Evolutionary conservation across 2,113 vertebrate genomes (phyloP), one percentile per base, ranked within the genome.

Genomic region (Pyrgilauda ruficollis): DNA sequence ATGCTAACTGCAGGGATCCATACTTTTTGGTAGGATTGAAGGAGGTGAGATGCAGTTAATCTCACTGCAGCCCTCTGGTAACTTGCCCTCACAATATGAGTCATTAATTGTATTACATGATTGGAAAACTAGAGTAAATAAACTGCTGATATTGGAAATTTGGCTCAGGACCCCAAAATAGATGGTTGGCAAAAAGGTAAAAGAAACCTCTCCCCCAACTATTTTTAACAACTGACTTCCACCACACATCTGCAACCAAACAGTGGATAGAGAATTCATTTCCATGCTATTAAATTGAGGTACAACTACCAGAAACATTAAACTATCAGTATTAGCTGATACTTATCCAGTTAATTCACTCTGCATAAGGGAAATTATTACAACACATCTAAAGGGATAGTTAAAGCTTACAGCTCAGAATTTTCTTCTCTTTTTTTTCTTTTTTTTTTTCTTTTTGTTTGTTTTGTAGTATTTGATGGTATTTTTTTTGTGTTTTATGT

Each of bases 221-320:
- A 30, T 74, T 95, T 95, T 80, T 88, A 97, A 95, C 85, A 95
- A 90, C 49, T 79, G 76, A 93, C 46, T 62, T 91, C 75, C 94
- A 94, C 87, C 91, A 96, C 86, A 50, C 85, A 93, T 96, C 81
- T 97, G 94, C 82, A 86, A 98, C 82, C 90, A 53, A 93, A 96
- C 58, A 80, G 89, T 92, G 80, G 90, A 95, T 95, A 95, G 79
- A 96, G 97, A 97, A 97, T 97, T 98, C 94, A 97, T 98, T 97
- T 98, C 97, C 98, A 98, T 98, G 98, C 97, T 96, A 95, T 95
- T 96, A 98, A 96, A 97, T 39, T 96, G 97, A 98, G 97, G 96
- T 92, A 89, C 96, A 97, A 95, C 96, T 98, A 98, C 96, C 94
- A 94, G 96, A 97, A 97, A 97, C 96, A 97, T 96, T 96, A 97